Percentiles rank a stretch among this genome's conserved stretches.
Conservation (phyloP, 2,888 invertebrate species). For the Unio delphinus region DNA sequence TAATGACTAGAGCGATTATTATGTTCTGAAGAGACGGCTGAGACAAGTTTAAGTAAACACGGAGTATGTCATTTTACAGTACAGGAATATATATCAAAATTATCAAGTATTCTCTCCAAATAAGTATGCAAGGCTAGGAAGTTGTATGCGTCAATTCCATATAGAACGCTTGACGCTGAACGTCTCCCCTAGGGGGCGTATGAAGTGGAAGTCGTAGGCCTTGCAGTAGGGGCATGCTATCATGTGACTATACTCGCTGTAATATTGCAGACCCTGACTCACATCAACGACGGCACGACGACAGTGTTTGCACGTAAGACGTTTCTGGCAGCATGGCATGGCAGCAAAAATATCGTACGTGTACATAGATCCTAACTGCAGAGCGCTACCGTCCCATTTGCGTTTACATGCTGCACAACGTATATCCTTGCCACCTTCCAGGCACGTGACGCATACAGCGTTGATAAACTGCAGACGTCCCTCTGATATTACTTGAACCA, state of each 20-base stretch:
- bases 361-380: constrained; percentile 97
- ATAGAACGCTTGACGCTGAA: constrained; percentile 58
- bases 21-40: too few species aligned
- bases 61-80: too few species aligned
- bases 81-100: background rate
- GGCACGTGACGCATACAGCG: constrained; percentile 90
- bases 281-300: constrained; percentile 89
- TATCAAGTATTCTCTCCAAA: too few species aligned
- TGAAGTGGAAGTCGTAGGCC: constrained; percentile 92
- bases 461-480: constrained; percentile 91
- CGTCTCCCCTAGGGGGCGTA: constrained; percentile 81
- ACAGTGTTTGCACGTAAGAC: constrained; percentile 95
- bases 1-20: too few species aligned
- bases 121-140: background rate
- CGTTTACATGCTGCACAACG: constrained; percentile 65
- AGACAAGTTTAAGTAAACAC: too few species aligned
- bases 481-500: constrained; percentile 74
- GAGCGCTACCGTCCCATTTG: constrained; percentile 83
- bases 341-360: constrained; percentile 98
- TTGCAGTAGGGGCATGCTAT: constrained; percentile 93
- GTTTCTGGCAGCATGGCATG: constrained; percentile 93
- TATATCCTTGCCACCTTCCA: constrained; percentile 81
- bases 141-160: constrained; percentile 44
- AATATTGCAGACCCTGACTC: constrained; percentile 87
- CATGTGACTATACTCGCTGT: constrained; percentile 89